Evolutionary conservation across 2,888 invertebrate genomes (phyloP), one percentile per base, ranked within the genome.

Genomic region (Watsonalla binaria): DNA sequence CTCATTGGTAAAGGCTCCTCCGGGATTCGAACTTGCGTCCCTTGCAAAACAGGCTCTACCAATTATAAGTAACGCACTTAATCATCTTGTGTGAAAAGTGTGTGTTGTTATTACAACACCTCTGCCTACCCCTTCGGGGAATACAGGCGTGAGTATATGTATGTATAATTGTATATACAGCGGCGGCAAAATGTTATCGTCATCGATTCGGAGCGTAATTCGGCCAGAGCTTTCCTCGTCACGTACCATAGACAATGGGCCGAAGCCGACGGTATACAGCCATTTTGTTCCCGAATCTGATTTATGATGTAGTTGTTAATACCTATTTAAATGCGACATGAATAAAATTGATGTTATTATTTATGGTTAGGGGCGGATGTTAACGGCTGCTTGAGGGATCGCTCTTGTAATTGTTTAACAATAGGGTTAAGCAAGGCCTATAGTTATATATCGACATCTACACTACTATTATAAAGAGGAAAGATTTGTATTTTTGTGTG

Each of bases 191-290:
- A 15, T 49, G 37, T 37, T 74, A 74, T 72, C 69, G 72, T 66
- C 71, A 71, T 71, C 67, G 64, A 62, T 69, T 68, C 65, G 56
- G 58, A 58, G 60, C 68, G 72, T 89, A 89, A 89, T 87, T 66
- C 88, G 70, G 69, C 71, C 62, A 67, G 65, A 67, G 74, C 70
- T 79, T 84, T 80, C 84, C 57, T 45, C 65, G 80, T 75, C 86
- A 86, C 86, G 86, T 84, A 65, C 77, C 74, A 75, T 69, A 72
- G 74, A 74, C 74, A 75, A 72, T 68, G 65, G 66, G 56, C 57
- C 59, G 65, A 58, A 59, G 56, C 54, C 55, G 42, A 51, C 58
- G 56, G 57, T 57, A 61, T 64, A 61, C 63, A 65, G 68, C 67
- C 70, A 73, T 74, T 75, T 76, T 77, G 69, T 70, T 65, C 57